phyloP scores from a whole-genome alignment of 2,797 vertebrate genomes.

The Sciurus carolinensis region DNA sequence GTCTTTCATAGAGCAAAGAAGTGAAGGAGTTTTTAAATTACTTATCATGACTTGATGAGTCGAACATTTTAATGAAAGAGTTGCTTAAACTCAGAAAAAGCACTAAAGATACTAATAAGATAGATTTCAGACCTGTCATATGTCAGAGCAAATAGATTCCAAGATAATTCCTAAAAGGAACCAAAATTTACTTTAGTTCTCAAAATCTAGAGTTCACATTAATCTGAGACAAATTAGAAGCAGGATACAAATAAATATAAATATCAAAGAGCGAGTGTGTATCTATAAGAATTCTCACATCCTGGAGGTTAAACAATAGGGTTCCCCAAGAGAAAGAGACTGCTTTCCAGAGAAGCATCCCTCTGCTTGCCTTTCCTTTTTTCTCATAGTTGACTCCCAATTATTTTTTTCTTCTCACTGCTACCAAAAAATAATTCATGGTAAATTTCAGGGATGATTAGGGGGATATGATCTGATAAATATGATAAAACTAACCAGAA shows the following conservation, averaged over 20 bases:
- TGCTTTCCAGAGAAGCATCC: background rate
- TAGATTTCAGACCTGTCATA: constrained; percentile 31
- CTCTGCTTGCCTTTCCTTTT: background rate
- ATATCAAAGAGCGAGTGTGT: background rate
- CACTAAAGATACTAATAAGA: constrained; percentile 66
- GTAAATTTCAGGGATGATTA: background rate
- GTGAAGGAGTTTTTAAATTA: constrained; percentile 72
- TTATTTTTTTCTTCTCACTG: background rate
- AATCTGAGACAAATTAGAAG: constrained; percentile 16
- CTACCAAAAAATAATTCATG: background rate
- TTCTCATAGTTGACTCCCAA: background rate
- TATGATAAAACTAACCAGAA: background rate
- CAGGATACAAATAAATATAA: constrained; percentile 27
- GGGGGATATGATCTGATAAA: background rate
- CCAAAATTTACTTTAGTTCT: constrained; percentile 2
- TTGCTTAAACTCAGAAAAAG: constrained; percentile 48
- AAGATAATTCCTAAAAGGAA: constrained; percentile 21
- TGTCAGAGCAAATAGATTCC: constrained; percentile 17
- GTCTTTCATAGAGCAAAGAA: constrained; percentile 72
- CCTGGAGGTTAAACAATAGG: background rate
- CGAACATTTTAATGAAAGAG: constrained; percentile 72
- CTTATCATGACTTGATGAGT: constrained; percentile 59
- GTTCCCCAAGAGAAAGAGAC: background rate
- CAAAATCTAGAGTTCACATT: background rate
- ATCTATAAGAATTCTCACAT: background rate